These are phyloP conservation scores for Hydropotes inermis DNA, from an alignment of 2,113 vertebrate genomes.

Conservation along the genomic window DNA sequence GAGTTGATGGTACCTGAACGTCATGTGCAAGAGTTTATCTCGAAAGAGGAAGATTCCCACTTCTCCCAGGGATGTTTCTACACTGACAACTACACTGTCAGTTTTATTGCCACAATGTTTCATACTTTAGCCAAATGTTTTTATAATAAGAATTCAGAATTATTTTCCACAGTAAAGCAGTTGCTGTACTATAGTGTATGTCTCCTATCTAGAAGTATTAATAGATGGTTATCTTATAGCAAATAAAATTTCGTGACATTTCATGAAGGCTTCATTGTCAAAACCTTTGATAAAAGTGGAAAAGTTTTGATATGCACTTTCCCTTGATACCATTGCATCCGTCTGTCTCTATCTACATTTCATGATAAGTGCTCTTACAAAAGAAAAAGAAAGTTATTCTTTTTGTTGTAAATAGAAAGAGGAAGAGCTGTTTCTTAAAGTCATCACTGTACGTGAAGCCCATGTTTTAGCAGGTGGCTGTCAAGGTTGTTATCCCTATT, in stretches of 20 bases:
- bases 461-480: background rate
- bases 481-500: background rate
- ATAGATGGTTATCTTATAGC: background rate
- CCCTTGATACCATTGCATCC: background rate
- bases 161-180: background rate
- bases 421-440: background rate
- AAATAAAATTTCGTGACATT: slow-evolving; percentile 17
- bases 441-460: background rate
- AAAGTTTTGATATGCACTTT: background rate
- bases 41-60: background rate
- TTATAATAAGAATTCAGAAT: slow-evolving; percentile 21
- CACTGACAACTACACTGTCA: background rate
- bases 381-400: background rate
- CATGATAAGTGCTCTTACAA: background rate
- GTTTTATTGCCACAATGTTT: slow-evolving; percentile 22
- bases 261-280: background rate
- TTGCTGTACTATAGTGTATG: background rate
- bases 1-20: background rate
- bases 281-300: slow-evolving; percentile 30
- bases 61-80: background rate
- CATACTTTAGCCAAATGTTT: slow-evolving; percentile 30
- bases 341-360: background rate
- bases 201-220: background rate
- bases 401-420: background rate
- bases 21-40: background rate